Base-by-base conservation (phyloP, 2,888 invertebrate species). In the Drosophila meridiana region DNA sequence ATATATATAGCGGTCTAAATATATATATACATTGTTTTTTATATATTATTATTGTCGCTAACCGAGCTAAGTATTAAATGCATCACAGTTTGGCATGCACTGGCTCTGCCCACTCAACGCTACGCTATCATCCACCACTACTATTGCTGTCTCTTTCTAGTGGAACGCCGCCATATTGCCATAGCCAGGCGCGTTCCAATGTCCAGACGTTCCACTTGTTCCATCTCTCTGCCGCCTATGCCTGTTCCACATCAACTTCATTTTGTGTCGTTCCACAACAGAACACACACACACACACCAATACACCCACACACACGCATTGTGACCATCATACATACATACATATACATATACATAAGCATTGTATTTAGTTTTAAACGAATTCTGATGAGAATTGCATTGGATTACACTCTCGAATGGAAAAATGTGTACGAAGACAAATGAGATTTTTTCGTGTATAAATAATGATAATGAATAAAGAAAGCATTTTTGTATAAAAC, bases 401-500 rank as follows among this genome's bases (percentile, higher is more conserved):
- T 71, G 76, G 56, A 73, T 43, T 60, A 59, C 63, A 60, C 43
- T 60, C 67, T 68, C 60, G 55, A 56, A 80, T 65, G 59, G 53
- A 76, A 70, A 70, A 72, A 76, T 64, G 69, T 72, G 69, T 59
- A 63, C 68, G 70, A 77, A 78, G 82, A 87, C 81, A 78, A 73
- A 80, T 80, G 77, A 88, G 77, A 87, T 84, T 82, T 81, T 82
- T 80, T 87, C 84, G 81, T 87, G 79, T 83, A 83, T 84, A 87
- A 89, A 82, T 88, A 88, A 80, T 87, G 86, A 87, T 85, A 89
- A 89, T 62, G 78, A 90, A 86, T 89, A 91, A 91, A 87, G 83
- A 91, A 91, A 85, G 92, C 92, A 92, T 92, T 92, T 91, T 92
- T 92, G 92, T 92, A 92, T 90, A 92, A 92, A 92, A 92, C 92